Conservation (phyloP, 1,140 invertebrate species). For the Drosophila funebris region DNA sequence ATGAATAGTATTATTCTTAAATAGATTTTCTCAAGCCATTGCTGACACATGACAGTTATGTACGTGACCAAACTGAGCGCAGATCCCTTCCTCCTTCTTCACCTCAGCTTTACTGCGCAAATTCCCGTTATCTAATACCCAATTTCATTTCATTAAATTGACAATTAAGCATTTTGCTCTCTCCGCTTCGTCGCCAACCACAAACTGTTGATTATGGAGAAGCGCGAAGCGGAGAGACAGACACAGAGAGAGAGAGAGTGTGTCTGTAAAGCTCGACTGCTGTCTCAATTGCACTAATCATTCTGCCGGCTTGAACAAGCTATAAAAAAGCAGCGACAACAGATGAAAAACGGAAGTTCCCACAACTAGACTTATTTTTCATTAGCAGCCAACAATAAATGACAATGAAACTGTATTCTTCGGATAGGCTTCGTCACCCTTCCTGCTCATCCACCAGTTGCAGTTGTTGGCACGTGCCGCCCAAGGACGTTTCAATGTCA, state of each 20-base stretch:
- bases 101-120: slow-evolving; percentile 56
- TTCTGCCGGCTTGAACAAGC: slow-evolving; percentile 28
- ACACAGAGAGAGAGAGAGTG: not conserved
- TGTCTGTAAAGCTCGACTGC: no score
- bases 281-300: slow-evolving; percentile 22
- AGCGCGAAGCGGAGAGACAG: slow-evolving; percentile 1
- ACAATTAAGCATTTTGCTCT: slow-evolving; percentile 63
- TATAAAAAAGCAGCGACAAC: slow-evolving; percentile 31
- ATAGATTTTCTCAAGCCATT: not conserved
- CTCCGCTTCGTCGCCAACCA: slow-evolving; percentile 5
- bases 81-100: not conserved
- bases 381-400: slow-evolving; percentile 25
- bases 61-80: no score
- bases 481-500: slow-evolving; percentile 76
- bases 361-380: slow-evolving; percentile 43
- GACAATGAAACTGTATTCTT: slow-evolving; percentile 63
- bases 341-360: slow-evolving; percentile 60
- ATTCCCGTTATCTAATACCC: slow-evolving; percentile 64
- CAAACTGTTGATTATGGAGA: slow-evolving; percentile 55
- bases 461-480: slow-evolving; percentile 54
- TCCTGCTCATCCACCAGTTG: slow-evolving; percentile 28
- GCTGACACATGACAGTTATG: not conserved
- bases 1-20: not conserved
- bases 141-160: slow-evolving; percentile 68
- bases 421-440: not conserved